Conservation (phyloP, 1,140 invertebrate genomes). For the Lucilia sericata region DNA sequence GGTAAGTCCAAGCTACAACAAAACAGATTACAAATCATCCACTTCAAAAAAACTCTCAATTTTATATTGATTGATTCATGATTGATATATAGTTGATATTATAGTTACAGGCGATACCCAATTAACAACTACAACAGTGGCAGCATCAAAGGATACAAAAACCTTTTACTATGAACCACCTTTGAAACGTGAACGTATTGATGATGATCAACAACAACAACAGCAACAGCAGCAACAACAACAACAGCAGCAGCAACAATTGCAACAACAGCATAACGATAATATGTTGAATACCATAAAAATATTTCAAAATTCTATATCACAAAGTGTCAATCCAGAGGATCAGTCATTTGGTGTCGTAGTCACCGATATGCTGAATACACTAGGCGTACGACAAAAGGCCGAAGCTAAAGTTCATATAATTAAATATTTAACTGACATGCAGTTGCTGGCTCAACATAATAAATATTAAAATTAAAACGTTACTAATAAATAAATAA, state of each 20-base stretch:
- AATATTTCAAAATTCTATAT: constrained; percentile 65
- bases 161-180: constrained; percentile 63
- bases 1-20: constrained; percentile 49
- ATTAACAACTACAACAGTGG: constrained; percentile 56
- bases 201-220: constrained; percentile 58
- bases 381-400: constrained; percentile 63
- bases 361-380: constrained; percentile 65
- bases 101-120: constrained; percentile 63
- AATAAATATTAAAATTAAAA: constrained; percentile 58
- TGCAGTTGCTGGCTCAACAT: constrained; percentile 65
- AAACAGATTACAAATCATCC: no score
- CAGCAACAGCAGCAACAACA: constrained; percentile 2
- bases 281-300: constrained; percentile 64
- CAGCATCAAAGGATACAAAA: constrained; percentile 63
- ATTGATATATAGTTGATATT: constrained; percentile 53
- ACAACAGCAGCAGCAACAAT: neutral
- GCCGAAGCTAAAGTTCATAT: constrained; percentile 65
- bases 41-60: neutral
- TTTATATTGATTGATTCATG: constrained; percentile 44
- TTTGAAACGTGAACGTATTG: constrained; percentile 61
- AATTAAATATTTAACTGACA: constrained; percentile 66
- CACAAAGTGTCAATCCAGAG: constrained; percentile 64
- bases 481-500: neutral
- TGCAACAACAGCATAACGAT: constrained; percentile 48
- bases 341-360: constrained; percentile 66